phyloP scores from a whole-genome alignment of 1,140 invertebrate genomes.

The Euglossa dilemma region DNA sequence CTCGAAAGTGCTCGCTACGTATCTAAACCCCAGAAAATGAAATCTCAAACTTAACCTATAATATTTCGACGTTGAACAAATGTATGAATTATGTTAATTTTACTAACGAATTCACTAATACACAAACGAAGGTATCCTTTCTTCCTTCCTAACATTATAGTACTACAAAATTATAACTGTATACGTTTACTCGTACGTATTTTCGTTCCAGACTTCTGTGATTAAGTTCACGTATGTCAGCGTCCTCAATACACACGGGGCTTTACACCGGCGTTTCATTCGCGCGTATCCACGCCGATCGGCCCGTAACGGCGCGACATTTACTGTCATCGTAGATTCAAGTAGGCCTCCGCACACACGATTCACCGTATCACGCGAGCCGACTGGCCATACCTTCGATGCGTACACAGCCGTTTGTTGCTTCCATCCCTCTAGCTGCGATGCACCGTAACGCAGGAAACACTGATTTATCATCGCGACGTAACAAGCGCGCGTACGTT shows the following conservation, averaged over 20 bases:
- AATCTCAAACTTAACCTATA: too few species aligned
- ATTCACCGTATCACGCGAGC: slow-evolving; percentile 40
- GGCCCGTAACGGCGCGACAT: slow-evolving; percentile 9
- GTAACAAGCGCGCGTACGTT: slow-evolving; percentile 35
- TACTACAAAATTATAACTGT: too few species aligned
- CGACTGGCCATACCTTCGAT: slow-evolving; percentile 4
- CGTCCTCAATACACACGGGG: neutral
- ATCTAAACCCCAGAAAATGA: too few species aligned
- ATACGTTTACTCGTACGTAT: too few species aligned
- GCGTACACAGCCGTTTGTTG: slow-evolving; percentile 16
- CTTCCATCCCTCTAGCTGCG: slow-evolving; percentile 9
- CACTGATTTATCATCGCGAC: slow-evolving; percentile 36
- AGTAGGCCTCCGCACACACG: slow-evolving; percentile 35
- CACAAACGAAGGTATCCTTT: too few species aligned
- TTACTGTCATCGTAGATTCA: slow-evolving; percentile 48
- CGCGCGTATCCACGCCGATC: neutral
- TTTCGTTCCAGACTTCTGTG: neutral
- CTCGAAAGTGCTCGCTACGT: too few species aligned
- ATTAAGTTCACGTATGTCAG: neutral
- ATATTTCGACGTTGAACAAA: too few species aligned
- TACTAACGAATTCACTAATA: too few species aligned
- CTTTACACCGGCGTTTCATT: neutral
- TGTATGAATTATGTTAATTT: too few species aligned
- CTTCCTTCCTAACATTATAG: too few species aligned
- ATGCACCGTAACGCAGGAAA: slow-evolving; percentile 23